Evolutionary conservation across 2,113 vertebrate genomes (phyloP).

Genomic region (Andinoacara biseriatus): DNA sequence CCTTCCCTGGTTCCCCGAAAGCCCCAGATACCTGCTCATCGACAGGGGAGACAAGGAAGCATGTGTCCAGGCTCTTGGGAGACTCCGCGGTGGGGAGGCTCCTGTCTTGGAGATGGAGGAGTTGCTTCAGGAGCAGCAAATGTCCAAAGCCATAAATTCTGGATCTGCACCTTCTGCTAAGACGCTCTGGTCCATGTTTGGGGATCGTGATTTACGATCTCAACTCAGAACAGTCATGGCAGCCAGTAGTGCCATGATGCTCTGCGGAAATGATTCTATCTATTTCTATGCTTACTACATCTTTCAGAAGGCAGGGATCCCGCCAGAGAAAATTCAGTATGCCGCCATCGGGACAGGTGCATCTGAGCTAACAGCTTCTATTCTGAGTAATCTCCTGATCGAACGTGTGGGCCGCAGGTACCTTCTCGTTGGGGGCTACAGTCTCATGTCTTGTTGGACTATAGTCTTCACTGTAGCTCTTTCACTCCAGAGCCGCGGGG

Average conservation of each 20-base stretch:
- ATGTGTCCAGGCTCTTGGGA: constrained; percentile 81
- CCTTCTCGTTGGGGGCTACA: constrained; percentile 86
- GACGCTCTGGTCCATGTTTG: constrained; percentile 81
- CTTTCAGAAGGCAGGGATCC: constrained; percentile 85
- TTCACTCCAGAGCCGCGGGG: constrained; percentile 78
- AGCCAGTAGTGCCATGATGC: constrained; percentile 89
- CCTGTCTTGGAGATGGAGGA: constrained; percentile 84
- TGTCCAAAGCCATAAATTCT: constrained; percentile 45
- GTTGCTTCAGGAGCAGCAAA: constrained; percentile 82
- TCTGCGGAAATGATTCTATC: constrained; percentile 89
- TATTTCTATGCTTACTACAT: constrained; percentile 89
- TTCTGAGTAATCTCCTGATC: constrained; percentile 85
- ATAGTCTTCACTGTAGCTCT: constrained; percentile 85
- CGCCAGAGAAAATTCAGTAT: constrained; percentile 84
- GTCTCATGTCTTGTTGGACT: constrained; percentile 85
- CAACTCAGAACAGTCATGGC: constrained; percentile 82
- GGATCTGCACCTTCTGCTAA: constrained; percentile 43
- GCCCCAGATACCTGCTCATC: constrained; percentile 91
- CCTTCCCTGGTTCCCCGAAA: constrained; percentile 90
- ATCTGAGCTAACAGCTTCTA: constrained; percentile 82
- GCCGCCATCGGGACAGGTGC: constrained; percentile 84
- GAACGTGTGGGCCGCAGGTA: constrained; percentile 82
- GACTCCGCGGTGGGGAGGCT: constrained; percentile 78
- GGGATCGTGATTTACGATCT: constrained; percentile 68
- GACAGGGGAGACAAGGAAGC: constrained; percentile 84